Conservation (phyloP, 2,113 vertebrate genomes). For the Emydocephalus ijimae region DNA sequence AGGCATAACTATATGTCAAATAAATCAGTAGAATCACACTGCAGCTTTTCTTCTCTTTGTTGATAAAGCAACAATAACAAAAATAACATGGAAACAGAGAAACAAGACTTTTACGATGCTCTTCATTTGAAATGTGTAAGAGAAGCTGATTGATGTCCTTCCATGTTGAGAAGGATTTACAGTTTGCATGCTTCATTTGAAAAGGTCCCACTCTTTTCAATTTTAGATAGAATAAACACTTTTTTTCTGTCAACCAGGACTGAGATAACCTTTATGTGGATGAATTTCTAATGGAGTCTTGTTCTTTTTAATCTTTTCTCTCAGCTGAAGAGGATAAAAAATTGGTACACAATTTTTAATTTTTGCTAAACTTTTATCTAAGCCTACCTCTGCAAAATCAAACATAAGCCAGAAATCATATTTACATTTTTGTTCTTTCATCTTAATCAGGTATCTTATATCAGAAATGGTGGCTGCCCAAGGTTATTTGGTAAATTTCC, state of each 20-base stretch:
- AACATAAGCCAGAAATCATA: not conserved
- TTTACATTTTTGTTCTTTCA: not conserved
- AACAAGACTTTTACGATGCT: not conserved
- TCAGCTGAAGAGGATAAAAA: slow-evolving; percentile 25
- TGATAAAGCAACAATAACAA: not conserved
- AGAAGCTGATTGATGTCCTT: not conserved
- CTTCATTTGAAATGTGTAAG: slow-evolving; percentile 25
- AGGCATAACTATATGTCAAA: not conserved
- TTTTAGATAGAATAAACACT: slow-evolving; percentile 19
- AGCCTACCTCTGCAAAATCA: not conserved
- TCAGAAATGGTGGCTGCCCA: not conserved
- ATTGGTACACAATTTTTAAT: not conserved
- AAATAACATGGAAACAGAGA: not conserved
- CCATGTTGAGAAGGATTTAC: not conserved
- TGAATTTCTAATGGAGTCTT: slow-evolving; percentile 4
- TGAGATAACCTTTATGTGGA: slow-evolving; percentile 33
- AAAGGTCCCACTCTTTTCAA: slow-evolving; percentile 25
- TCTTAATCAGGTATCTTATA: not conserved
- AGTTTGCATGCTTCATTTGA: slow-evolving; percentile 15
- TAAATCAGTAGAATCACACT: not conserved
- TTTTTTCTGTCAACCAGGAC: slow-evolving; percentile 13
- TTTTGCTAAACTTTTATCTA: not conserved
- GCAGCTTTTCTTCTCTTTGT: not conserved
- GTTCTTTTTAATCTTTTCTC: slow-evolving; percentile 3
- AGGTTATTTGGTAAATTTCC: not conserved